These are phyloP conservation scores for Amphimallon solstitiale DNA, from an alignment of 2,888 invertebrate genomes.

Conservation along the genomic window DNA sequence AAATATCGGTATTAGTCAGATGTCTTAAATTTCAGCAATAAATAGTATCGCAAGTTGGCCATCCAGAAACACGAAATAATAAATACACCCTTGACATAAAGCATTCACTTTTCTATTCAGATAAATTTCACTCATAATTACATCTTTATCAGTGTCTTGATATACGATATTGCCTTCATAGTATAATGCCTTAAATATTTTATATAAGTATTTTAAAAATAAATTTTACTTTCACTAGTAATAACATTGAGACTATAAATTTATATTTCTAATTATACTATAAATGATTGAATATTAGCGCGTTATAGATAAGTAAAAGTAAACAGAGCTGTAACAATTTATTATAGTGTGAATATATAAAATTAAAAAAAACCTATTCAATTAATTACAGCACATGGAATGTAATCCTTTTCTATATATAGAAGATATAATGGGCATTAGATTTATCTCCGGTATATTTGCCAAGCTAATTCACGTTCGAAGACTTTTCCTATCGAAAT, in stretches of 20 bases:
- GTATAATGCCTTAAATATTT: not conserved
- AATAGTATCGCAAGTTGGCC: too few relatives aligned
- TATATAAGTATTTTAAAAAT: not conserved
- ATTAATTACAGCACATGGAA: constrained; percentile 9
- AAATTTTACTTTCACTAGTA: constrained; percentile 12
- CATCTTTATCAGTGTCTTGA: too few relatives aligned
- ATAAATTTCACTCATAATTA: too few relatives aligned
- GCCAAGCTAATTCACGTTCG: not conserved
- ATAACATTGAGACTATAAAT: constrained; percentile 8
- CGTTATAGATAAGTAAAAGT: constrained; percentile 26
- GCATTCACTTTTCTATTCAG: too few relatives aligned
- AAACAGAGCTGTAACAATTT: constrained; percentile 10
- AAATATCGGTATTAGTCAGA: too few relatives aligned
- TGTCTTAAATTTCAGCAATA: too few relatives aligned
- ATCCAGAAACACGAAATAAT: too few relatives aligned
- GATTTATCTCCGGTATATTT: not conserved
- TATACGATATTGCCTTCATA: not conserved
- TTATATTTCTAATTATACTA: constrained; percentile 26
- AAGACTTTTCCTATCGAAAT: not conserved
- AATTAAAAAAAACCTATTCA: constrained; percentile 2
- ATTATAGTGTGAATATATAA: constrained; percentile 1
- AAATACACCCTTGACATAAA: too few relatives aligned
- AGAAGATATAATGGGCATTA: too few relatives aligned
- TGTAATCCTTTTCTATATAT: not conserved
- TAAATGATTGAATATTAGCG: constrained; percentile 18